These are phyloP conservation scores for Neoitamus cyanurus DNA, from an alignment of 2,888 invertebrate genomes.

Conservation along the genomic window DNA sequence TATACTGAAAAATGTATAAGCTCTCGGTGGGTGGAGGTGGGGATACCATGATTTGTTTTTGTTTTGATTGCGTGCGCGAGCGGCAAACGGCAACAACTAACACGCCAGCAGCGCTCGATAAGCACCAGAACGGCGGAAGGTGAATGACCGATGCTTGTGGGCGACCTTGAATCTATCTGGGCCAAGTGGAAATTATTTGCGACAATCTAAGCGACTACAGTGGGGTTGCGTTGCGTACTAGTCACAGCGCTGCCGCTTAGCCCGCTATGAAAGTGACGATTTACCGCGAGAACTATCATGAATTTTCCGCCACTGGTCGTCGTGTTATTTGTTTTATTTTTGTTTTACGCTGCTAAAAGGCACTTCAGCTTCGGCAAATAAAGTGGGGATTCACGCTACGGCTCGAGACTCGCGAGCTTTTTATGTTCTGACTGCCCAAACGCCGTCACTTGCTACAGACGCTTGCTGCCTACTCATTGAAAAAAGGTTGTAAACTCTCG, in stretches of 20 bases:
- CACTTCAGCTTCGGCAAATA: not conserved
- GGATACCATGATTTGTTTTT: not conserved
- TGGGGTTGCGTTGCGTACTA: not conserved
- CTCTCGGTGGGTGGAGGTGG: not conserved
- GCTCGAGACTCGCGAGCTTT: not conserved
- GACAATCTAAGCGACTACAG: not conserved
- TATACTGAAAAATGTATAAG: not conserved
- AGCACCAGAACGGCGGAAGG: slow-evolving; percentile 57
- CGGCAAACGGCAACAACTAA: not conserved
- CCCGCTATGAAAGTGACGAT: too few relatives aligned
- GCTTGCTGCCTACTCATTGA: too few relatives aligned
- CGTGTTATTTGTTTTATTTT: not conserved
- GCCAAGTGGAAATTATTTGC: slow-evolving; percentile 63
- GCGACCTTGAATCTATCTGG: slow-evolving; percentile 67
- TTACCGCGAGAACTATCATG: not conserved
- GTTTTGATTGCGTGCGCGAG: slow-evolving; percentile 3
- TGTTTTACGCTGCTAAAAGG: not conserved
- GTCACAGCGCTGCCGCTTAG: not conserved
- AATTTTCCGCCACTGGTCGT: not conserved
- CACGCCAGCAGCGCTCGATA: slow-evolving; percentile 17
- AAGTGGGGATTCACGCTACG: not conserved
- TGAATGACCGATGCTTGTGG: slow-evolving; percentile 66
- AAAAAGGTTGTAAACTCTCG: not conserved
- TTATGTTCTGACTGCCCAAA: not conserved
- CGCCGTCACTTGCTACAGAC: too few relatives aligned